Percentiles rank a stretch among this genome's conserved stretches.
These are phyloP conservation scores for Aurelia aurita complex sp. Pacific DNA, from an alignment of 30 jellyfish, hydroid and myxozoan species.

Conservation along the genomic window DNA sequence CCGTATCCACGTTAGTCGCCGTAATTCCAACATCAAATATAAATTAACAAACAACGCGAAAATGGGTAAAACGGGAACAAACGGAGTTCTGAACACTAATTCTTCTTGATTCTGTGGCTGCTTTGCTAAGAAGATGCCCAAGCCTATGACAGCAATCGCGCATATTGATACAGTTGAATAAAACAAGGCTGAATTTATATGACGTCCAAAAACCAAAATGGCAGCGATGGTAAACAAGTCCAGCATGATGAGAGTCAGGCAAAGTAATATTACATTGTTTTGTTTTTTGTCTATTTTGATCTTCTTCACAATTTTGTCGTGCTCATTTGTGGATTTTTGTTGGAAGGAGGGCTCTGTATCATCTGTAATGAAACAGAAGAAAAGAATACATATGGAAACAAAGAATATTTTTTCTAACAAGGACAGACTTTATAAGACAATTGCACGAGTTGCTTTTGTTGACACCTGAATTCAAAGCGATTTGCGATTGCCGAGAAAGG, in stretches of 20 bases:
- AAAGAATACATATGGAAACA: neutral
- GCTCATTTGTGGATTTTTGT: no score
- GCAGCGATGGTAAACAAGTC: neutral
- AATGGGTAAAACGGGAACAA: slow-evolving; percentile 65
- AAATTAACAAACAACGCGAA: slow-evolving; percentile 50
- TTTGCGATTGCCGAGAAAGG: no score
- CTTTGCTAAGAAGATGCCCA: slow-evolving; percentile 14
- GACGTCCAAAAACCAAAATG: neutral
- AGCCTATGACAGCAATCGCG: neutral
- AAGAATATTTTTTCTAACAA: neutral
- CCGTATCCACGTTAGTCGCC: slow-evolving; percentile 72
- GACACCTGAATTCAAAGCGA: no score
- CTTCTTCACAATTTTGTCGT: no score
- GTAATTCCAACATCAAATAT: slow-evolving; percentile 48
- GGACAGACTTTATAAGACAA: neutral
- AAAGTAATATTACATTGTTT: neutral
- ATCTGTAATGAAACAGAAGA: no score
- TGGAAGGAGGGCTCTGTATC: no score
- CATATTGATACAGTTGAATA: neutral
- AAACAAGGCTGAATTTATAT: neutral
- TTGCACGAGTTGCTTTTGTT: no score
- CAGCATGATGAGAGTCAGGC: neutral
- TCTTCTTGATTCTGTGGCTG: slow-evolving; percentile 35
- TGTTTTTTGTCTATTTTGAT: neutral
- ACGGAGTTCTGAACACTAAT: slow-evolving; percentile 52